Conservation (phyloP, 2,888 invertebrate genomes). For the Sarcophaga caerulescens region DNA sequence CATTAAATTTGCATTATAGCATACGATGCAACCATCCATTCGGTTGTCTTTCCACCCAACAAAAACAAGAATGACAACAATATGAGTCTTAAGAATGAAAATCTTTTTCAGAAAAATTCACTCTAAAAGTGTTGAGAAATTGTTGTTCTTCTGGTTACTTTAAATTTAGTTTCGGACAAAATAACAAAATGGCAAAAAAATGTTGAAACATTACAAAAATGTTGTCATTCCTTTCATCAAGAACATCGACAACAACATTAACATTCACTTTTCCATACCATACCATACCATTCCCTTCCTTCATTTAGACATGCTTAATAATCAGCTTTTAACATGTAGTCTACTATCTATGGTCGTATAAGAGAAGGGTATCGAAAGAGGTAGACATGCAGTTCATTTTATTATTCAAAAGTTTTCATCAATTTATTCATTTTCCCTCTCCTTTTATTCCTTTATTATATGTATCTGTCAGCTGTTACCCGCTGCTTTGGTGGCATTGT, state of each 20-base stretch:
- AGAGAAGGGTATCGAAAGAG: not conserved
- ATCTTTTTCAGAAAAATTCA: constrained; percentile 10
- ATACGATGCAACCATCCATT: too few species aligned
- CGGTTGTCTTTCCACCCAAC: too few species aligned
- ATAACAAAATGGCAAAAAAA: constrained; percentile 66
- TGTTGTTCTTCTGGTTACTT: constrained; percentile 75
- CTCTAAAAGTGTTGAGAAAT: constrained; percentile 69
- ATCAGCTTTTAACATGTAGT: constrained; percentile 3
- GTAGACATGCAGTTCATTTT: constrained; percentile 20
- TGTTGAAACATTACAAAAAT: constrained; percentile 77
- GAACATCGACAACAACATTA: not conserved
- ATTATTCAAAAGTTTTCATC: constrained; percentile 62
- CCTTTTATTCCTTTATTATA: constrained; percentile 7
- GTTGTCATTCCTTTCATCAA: constrained; percentile 74
- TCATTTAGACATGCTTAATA: constrained; percentile 6
- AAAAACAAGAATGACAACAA: not conserved
- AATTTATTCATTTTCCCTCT: constrained; percentile 55
- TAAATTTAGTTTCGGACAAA: constrained; percentile 76
- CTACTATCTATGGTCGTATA: not conserved
- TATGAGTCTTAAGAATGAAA: constrained; percentile 31
- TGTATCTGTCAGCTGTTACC: constrained; percentile 19
- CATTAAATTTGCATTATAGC: too few species aligned
- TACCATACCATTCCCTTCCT: not conserved
- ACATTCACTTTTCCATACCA: too few species aligned
- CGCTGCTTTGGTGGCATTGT: constrained; percentile 6